Conservation (phyloP, 1,140 invertebrate genomes). For the Aphelenchoides besseyi region DNA sequence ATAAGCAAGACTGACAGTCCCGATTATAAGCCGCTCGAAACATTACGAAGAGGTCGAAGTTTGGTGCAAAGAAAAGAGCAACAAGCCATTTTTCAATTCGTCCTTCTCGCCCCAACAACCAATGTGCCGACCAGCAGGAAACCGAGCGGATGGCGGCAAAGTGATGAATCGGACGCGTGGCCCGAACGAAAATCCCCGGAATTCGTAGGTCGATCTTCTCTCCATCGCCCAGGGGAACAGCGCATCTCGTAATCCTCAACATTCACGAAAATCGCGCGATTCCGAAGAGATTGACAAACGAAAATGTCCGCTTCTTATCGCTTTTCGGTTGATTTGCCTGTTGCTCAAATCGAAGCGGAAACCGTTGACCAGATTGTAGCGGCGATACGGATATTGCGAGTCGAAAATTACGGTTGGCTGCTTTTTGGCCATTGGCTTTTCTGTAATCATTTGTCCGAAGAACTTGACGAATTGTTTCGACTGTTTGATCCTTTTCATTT, state of each 20-base stretch:
- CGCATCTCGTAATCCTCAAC: too few species aligned
- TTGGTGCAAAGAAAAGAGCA: neutral
- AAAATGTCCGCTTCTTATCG: too few species aligned
- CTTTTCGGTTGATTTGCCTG: too few species aligned
- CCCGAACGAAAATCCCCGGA: neutral
- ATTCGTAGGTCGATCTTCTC: neutral
- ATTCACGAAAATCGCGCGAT: too few species aligned
- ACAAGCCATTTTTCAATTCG: conserved; percentile 3
- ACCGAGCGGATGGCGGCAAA: too few species aligned
- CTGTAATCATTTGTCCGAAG: neutral
- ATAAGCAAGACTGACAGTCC: neutral
- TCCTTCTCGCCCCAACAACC: neutral
- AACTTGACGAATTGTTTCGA: neutral
- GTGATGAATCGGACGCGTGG: too few species aligned
- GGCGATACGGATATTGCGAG: too few species aligned
- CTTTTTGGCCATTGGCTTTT: neutral
- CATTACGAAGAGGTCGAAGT: neutral
- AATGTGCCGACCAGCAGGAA: neutral
- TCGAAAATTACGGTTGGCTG: neutral
- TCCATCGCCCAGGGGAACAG: neutral
- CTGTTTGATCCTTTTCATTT: neutral
- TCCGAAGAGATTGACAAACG: too few species aligned
- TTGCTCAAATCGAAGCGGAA: too few species aligned
- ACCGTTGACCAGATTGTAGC: too few species aligned
- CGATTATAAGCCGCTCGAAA: neutral